Evolutionary conservation across 2,113 vertebrate genomes (phyloP), one percentile per base, ranked within the genome.

Genomic region (Serilophus lunatus): DNA sequence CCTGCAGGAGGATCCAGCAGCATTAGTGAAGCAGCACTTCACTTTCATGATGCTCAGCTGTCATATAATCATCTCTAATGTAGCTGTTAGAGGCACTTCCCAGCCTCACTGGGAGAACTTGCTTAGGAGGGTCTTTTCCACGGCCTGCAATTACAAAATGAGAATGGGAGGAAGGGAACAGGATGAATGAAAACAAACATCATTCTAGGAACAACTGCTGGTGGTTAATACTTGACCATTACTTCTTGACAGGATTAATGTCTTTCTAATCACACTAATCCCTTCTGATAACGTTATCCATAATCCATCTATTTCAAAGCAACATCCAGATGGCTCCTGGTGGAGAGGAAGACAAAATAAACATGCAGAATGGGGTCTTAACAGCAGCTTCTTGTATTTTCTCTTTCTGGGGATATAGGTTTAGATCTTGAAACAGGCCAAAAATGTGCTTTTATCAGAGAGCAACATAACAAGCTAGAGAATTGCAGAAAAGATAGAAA

Each of bases 241-340:
- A 77, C 96, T 96, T 93, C 96, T 97, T 97, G 95, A 95, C 94
- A 96, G 71, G 95, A 97, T 97, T 97, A 97, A 96, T 90, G 94
- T 93, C 95, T 86, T 96, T 97, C 93, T 98, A 97, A 91, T 98
- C 97, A 96, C 94, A 74, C 56, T 97, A 97, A 93, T 98, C 97
- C 93, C 95, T 93, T 96, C 96, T 96, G 96, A 97, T 96, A 97
- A 96, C 94, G 97, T 98, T 94, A 98, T 97, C 97, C 94, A 93
- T 97, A 98, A 96, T 96, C 96, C 96, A 95, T 95, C 94, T 95
- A 94, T 95, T 96, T 95, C 94, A 91, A 87, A 74, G 82, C 93
- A 92, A 89, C 95, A 92, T 95, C 96, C 98, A 98, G 97, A 97
- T 96, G 97, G 97, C 92, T 97, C 93, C 77, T 91, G 88, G 86